A percentile compares a stretch with the other conserved stretches of the same genome.
phyloP scores from a whole-genome alignment of 2,797 vertebrate species.

The Etheostoma nigrum region DNA sequence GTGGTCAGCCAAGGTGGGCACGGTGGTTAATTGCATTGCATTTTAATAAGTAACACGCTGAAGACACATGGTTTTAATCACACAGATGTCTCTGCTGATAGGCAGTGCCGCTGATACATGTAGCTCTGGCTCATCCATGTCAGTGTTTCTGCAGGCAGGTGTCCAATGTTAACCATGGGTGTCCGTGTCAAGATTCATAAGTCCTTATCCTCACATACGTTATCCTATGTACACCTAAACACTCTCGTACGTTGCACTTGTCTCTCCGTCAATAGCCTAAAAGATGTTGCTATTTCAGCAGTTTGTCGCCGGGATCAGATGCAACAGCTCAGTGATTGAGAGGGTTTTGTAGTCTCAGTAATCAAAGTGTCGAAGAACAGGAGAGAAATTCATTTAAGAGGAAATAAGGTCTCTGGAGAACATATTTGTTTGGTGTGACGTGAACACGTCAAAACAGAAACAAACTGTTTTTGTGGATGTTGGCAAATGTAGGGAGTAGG shows the following conservation, averaged over 20 bases:
- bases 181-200: slow-evolving; percentile 37
- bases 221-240: slow-evolving; percentile 3
- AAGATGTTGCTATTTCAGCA: slow-evolving; percentile 69
- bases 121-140: slow-evolving; percentile 53
- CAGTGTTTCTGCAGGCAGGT: slow-evolving; percentile 51
- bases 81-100: slow-evolving; percentile 68
- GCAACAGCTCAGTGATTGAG: slow-evolving; percentile 33
- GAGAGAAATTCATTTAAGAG: slow-evolving; percentile 62
- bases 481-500: slow-evolving; percentile 49
- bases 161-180: slow-evolving; percentile 35
- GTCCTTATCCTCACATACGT: slow-evolving; percentile 28
- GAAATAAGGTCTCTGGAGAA: slow-evolving; percentile 60
- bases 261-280: slow-evolving; percentile 42
- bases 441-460: slow-evolving; percentile 66
- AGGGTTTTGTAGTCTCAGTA: slow-evolving; percentile 51
- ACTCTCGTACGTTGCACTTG: slow-evolving; percentile 22
- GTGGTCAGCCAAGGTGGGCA: slow-evolving; percentile 74
- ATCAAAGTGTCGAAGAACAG: slow-evolving; percentile 62
- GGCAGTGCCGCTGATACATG: slow-evolving; percentile 56
- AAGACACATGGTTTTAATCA: slow-evolving; percentile 76
- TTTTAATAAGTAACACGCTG: slow-evolving; percentile 82
- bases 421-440: slow-evolving; percentile 65
- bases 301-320: slow-evolving; percentile 55
- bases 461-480: slow-evolving; percentile 64
- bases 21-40: slow-evolving; percentile 79